phyloP scores from a whole-genome alignment of 2,113 vertebrate genomes.

The Ochotona princeps region DNA sequence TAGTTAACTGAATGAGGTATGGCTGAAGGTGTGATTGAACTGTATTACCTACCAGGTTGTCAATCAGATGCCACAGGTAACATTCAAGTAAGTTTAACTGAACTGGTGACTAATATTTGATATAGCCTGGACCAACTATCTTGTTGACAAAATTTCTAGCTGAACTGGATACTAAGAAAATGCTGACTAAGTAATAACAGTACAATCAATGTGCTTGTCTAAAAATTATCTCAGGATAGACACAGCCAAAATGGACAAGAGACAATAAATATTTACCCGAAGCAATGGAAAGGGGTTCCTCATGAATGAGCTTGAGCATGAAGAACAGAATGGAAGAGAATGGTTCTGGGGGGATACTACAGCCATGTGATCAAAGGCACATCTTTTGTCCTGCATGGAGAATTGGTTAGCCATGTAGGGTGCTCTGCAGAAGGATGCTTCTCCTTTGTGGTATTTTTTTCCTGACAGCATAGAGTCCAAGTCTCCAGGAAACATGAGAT shows the following conservation, averaged over 20 bases:
- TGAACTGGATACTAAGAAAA: background rate
- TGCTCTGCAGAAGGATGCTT: background rate
- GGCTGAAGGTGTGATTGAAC: background rate
- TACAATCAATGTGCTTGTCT: background rate
- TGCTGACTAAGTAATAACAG: background rate
- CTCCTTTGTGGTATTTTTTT: background rate
- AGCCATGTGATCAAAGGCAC: background rate
- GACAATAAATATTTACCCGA: background rate
- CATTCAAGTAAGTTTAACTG: too few relatives aligned
- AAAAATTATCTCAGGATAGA: background rate
- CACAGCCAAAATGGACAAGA: rapidly evolving
- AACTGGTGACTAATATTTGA: background rate
- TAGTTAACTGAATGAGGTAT: background rate
- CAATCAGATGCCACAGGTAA: background rate
- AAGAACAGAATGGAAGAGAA: background rate
- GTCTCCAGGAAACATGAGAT: rapidly evolving
- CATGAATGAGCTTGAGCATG: rapidly evolving
- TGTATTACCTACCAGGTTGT: too few relatives aligned
- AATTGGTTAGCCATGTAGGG: rapidly evolving
- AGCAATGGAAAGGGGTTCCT: too few relatives aligned
- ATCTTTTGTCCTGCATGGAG: rapidly evolving
- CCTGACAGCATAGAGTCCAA: rapidly evolving
- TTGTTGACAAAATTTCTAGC: background rate
- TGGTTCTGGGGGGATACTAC: rapidly evolving
- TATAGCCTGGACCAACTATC: rapidly evolving